Percentiles rank a stretch among this genome's conserved stretches.
Evolutionary conservation across 2,113 vertebrate species (phyloP).

Genomic region (Trogon melanurus): DNA sequence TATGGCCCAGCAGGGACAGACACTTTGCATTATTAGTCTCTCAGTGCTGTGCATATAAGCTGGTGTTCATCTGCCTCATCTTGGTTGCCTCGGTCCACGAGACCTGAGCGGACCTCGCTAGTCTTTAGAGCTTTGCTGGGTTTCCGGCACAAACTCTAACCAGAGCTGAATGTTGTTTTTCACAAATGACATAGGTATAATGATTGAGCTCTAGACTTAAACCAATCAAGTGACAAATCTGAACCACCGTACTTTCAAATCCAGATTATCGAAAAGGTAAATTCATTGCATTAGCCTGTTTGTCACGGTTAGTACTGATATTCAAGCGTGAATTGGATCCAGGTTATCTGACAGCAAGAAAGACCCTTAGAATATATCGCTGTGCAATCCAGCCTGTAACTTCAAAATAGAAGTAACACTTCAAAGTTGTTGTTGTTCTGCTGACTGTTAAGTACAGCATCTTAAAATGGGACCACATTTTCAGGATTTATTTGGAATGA

Average conservation of each 20-base stretch:
- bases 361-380: not conserved
- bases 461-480: not conserved
- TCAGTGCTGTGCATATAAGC: not conserved
- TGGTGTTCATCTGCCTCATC: not conserved
- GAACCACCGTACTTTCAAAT: not conserved
- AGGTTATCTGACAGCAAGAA: not conserved
- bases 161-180: not conserved
- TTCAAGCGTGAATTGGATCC: not conserved
- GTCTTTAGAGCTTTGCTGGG: not conserved
- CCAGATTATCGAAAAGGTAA: not conserved
- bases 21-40: not conserved
- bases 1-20: rapidly evolving
- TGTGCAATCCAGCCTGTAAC: not conserved
- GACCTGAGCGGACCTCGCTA: not conserved
- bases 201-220: not conserved
- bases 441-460: not conserved
- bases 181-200: not conserved
- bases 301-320: not conserved
- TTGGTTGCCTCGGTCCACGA: not conserved
- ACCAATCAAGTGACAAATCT: not conserved
- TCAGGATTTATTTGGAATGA: not conserved
- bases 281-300: not conserved
- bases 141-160: not conserved
- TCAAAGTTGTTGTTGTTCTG: not conserved
- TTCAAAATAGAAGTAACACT: not conserved